phyloP scores from a whole-genome alignment of 2,113 vertebrate genomes.

The Zosterops borbonicus region DNA sequence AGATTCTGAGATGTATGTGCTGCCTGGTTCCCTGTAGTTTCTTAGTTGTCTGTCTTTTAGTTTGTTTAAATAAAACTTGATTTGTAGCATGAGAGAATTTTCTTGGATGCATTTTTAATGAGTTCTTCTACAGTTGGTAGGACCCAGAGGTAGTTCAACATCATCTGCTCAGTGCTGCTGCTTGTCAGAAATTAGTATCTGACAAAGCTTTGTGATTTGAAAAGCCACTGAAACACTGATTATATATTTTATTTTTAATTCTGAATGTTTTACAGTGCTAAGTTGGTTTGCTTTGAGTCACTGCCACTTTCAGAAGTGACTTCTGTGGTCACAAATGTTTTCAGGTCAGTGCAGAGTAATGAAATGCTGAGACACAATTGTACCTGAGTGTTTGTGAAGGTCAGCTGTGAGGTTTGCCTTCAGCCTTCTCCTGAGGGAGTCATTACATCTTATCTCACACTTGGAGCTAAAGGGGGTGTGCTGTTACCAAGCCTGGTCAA shows the following conservation, averaged over 20 bases:
- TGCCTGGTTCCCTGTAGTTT: background rate
- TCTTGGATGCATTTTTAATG: slow-evolving; percentile 26
- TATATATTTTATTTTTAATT: background rate
- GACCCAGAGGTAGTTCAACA: background rate
- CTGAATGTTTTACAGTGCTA: background rate
- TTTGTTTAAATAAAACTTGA: slow-evolving; percentile 34
- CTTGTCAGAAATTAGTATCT: background rate
- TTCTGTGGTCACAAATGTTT: background rate
- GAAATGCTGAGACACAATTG: background rate
- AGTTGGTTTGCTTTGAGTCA: background rate
- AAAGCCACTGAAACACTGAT: background rate
- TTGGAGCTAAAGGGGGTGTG: background rate
- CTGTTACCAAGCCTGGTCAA: background rate
- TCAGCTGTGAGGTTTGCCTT: background rate
- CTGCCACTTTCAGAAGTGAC: background rate
- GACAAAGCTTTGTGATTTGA: background rate
- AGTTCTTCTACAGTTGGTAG: background rate
- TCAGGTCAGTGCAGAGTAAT: background rate
- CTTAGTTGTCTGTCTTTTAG: background rate
- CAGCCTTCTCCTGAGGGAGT: background rate
- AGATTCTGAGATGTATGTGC: background rate
- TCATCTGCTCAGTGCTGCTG: background rate
- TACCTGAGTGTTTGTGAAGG: background rate
- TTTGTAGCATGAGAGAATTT: slow-evolving; percentile 13
- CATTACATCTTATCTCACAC: background rate